Evolutionary conservation across 2,888 invertebrate genomes (phyloP), one percentile per base, ranked within the genome.

Genomic region (Lepidochitona cinerea): DNA sequence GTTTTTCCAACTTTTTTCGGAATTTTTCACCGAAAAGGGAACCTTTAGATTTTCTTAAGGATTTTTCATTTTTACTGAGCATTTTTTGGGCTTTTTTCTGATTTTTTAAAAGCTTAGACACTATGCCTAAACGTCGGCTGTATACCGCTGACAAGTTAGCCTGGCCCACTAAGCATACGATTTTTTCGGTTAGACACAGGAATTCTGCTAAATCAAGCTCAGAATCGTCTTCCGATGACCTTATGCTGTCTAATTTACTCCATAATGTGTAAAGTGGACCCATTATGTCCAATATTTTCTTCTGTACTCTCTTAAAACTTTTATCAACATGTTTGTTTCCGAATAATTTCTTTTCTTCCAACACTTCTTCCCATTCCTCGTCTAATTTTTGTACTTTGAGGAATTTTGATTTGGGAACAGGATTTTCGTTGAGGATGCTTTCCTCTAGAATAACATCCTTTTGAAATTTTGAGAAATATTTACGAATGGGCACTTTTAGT

Each of bases 101-200:
- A 29, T 37, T 71, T 3, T 65, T 65, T 32, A 74, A 49, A 0
- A 74, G 12, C 18, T 53, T 70, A 0, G 70, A 9, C 54, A 70
- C 23, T 4, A 66, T 70, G 33, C 49, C 36, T 0, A 67, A 6
- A 0, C 70, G 12, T 36, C 70, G 49, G n/a, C 41, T 41, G 35
- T 67, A 70, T 7, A 36, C 29, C 6, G 36, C 35, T 32, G 52
- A 53, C 2, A 70, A 37, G 49, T 33, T 70, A 7, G 66, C 70
- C 33, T 74, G 70, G 3, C 70, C 74, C 5, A 74, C 14, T 1
- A 70, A 37, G 26, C 69, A 70, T 18, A 67, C 54, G 1, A n/a
- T 65, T 66, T 71, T 64, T 37, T 74, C 74, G 29, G 54, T 23
- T 7, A 66, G 32, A 5, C 37, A n/a, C 1, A 74, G 36, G 33